Base-by-base conservation (phyloP, 2,888 invertebrate genomes). In the Agrenia bidenticulata region DNA sequence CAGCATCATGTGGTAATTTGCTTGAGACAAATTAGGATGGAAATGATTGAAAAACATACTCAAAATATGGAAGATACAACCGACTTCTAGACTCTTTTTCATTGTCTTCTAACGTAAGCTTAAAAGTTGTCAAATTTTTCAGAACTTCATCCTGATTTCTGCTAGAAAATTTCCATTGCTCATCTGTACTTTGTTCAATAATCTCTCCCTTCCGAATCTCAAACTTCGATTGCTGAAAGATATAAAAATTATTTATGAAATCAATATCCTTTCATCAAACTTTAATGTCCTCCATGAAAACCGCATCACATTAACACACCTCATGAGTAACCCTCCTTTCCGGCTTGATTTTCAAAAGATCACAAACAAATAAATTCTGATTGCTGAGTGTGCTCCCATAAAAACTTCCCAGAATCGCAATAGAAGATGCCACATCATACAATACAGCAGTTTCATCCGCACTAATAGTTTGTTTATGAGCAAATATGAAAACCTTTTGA, bases 21-120 rank as follows among this genome's bases (percentile, higher is more conserved):
- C n/a, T n/a, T n/a, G n/a, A n/a, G n/a, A n/a, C n/a, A n/a, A n/a
- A n/a, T n/a, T n/a, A n/a, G n/a, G n/a, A n/a, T n/a, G n/a, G n/a
- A n/a, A n/a, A n/a, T n/a, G n/a, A n/a, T n/a, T n/a, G n/a, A n/a
- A 26, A 39, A 27, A 72, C 73, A 69, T 79, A 83, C 83, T 79
- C 81, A 58, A 82, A 77, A 77, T 87, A 88, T 0, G 88, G 88
- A 61, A 88, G 80, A 65, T 86, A 81, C 41, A 88, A 78, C 73
- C 84, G 83, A 68, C 83, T 82, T 69, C 84, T 84, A 13, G 85
- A 84, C 73, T 85, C 80, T 73, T 85, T 85, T 61, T 87, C 87
- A 62, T 82, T 81, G 69, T 86, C 86, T 63, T 84, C 84, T 0
- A 87, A 80, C 77, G 85, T 84, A 74, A 88, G 84, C 80, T 85